phyloP scores from a whole-genome alignment of 1,140 invertebrate genomes.

The Mycetomoellerius zeteki region DNA sequence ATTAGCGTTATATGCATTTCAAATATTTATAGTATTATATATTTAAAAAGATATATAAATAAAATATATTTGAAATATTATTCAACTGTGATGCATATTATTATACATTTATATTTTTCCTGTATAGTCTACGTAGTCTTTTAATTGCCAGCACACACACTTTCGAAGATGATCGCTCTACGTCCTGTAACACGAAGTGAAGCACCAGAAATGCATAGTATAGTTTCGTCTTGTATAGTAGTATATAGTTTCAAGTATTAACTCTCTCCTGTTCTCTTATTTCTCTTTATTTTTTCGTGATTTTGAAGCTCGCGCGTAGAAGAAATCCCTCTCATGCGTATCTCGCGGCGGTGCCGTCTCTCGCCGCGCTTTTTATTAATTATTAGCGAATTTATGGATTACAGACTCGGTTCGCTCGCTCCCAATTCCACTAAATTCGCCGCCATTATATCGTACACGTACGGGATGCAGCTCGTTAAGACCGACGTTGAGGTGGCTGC shows the following conservation, averaged over 20 bases:
- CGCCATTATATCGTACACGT: slow-evolving; percentile 46
- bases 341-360: background rate
- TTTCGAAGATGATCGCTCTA: slow-evolving; percentile 4
- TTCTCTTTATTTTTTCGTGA: background rate
- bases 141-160: slow-evolving; percentile 13
- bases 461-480: slow-evolving; percentile 62
- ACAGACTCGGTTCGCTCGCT: slow-evolving; percentile 31
- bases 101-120: slow-evolving; percentile 34
- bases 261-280: background rate
- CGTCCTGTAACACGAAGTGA: background rate
- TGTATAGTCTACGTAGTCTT: background rate
- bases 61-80: background rate
- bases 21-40: background rate
- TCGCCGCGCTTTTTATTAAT: slow-evolving; percentile 55
- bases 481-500: slow-evolving; percentile 34
- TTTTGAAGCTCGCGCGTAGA: background rate
- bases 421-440: slow-evolving; percentile 42
- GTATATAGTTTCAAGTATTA: slow-evolving; percentile 27
- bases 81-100: background rate
- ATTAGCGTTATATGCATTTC: background rate
- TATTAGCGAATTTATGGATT: slow-evolving; percentile 50
- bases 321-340: slow-evolving; percentile 15
- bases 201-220: background rate
- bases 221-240: slow-evolving; percentile 5
- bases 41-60: too few species aligned